phyloP scores from a whole-genome alignment of 2,113 vertebrate genomes.

The Zeus faber region DNA sequence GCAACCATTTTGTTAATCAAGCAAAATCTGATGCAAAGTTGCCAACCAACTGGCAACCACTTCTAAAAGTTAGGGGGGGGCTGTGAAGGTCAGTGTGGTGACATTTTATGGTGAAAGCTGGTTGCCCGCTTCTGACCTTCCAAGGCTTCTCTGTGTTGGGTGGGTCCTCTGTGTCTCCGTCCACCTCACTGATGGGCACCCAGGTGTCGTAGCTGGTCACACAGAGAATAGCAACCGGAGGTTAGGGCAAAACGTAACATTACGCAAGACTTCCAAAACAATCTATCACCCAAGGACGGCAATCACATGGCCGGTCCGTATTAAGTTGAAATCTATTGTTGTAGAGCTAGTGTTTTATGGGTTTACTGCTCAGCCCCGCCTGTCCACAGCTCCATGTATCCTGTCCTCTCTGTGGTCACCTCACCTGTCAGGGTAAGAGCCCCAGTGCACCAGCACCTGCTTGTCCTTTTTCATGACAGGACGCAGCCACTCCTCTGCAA shows the following conservation, averaged over 20 bases:
- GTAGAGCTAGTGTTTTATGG: too few species aligned
- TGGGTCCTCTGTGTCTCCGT: conserved; percentile 90
- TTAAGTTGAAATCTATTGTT: too few species aligned
- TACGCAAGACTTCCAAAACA: too few species aligned
- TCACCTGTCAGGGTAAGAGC: conserved; percentile 83
- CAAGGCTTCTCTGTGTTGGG: conserved; percentile 88
- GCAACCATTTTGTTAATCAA: too few species aligned
- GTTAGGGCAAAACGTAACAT: background rate
- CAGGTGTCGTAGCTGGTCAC: conserved; percentile 90
- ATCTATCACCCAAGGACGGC: too few species aligned
- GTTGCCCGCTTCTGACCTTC: conserved; percentile 78
- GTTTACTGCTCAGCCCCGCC: background rate
- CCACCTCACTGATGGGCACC: conserved; percentile 87
- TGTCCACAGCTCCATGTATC: background rate
- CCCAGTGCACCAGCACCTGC: conserved; percentile 96
- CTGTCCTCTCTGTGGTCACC: background rate
- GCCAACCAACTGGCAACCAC: too few species aligned
- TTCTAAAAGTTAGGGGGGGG: too few species aligned
- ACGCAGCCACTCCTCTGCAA: conserved; percentile 95
- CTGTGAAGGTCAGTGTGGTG: too few species aligned
- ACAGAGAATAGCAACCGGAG: background rate
- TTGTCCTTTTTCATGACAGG: conserved; percentile 96
- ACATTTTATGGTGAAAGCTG: too few species aligned
- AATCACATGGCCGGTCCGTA: too few species aligned
- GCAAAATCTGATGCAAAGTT: too few species aligned